Base-by-base conservation (phyloP, 1,140 invertebrate species). In the Doryteuthis pealeii region DNA sequence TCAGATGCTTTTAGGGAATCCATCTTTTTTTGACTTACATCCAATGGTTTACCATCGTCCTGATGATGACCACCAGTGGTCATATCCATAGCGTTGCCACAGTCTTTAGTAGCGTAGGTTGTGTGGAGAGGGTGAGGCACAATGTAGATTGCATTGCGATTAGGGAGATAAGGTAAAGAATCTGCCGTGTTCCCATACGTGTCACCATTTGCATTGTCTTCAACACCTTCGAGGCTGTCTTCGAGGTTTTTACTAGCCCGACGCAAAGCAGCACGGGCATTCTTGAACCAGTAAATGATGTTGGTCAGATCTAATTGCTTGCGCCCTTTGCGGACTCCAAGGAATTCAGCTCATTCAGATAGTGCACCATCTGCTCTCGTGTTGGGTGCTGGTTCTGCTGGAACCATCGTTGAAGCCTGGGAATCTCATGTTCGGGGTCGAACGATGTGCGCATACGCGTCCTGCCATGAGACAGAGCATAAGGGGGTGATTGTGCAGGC, bases 261-360 rank as follows among this genome's bases (percentile, higher is more conserved):
- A 84, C 98, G 96, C 86, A 96, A 94, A 1, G 97, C 96, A 14
- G 97, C 97, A 72, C 97, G 90, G 0, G 97, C 96, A 86, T 99
- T 99, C 88, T 99, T 99, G 86, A 99, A 99, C 97, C 97, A 99
- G 87, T 98, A 98, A 30, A 98, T 96, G 15, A 99, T 96, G 86
- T 99, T 99, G 83, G 97, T 97, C 1, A 98, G 93, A 87, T 99
- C 96, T 31, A 99, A 89, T 0, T 95, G 96, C 83, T 98, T 97
- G 45, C 84, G 72, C 12, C 96, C 96, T 76, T 94, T 91, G 22
- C 97, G 90, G 96, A 97, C 81, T 98, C 95, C 67, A 98, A 87
- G 54, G 92, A 92, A 85, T 99, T 98, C 71, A 99, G 89, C 84
- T 98, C 96, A 69, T 94, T 92, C 22, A 98, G 95, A 87, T 97